Base-by-base conservation (phyloP, 2,797 vertebrate species). In the Coilia nasus region DNA sequence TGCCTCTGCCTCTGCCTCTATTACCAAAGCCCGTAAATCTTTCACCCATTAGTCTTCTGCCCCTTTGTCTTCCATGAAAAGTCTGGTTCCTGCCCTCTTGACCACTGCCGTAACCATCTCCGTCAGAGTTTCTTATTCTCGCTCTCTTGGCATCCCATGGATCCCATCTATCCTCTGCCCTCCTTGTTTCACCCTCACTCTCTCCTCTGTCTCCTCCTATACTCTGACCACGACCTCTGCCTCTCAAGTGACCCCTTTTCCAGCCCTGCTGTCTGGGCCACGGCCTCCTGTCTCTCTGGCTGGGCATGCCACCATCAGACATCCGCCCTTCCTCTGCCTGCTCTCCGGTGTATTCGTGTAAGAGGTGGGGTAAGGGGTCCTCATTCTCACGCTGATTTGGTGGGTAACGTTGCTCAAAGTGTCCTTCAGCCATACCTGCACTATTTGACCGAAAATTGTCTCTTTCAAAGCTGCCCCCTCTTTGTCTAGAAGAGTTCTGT, bases 391-490 rank as follows among this genome's bases (percentile, higher is more conserved):
- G 44, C 31, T 17, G 71, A 78, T 78, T 44, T 44, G 35, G 28
- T 71, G 28, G 64, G 28, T 19, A 71, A 31, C 28, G 14, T 35
- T 35, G 28, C 64, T 71, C 64, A 35, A 71, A 35, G 12, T 71
- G 12, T 28, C 15, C 64, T 71, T 31, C 25, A 35, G 11, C 28
- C 11, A 31, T 71, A 35, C 94, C 93, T 57, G 90, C 92, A 82
- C 85, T 86, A 81, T 93, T 88, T 17, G 91, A 92, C 17, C 94
- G 94, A 2, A 88, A 88, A 83, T 91, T 91, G 81, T 94, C 93
- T 85, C 92, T 91, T 31, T 94, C 92, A 17, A 93, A 91, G 84
- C 47, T 83, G 56, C 78, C 78, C 35, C n/a, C 81, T 78, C 86
- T 83, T 62, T 93, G 92, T 44, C 95, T 94, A 17, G 92, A 1